phyloP scores from a whole-genome alignment of 2,113 vertebrate genomes.

The Chroicocephalus ridibundus region DNA sequence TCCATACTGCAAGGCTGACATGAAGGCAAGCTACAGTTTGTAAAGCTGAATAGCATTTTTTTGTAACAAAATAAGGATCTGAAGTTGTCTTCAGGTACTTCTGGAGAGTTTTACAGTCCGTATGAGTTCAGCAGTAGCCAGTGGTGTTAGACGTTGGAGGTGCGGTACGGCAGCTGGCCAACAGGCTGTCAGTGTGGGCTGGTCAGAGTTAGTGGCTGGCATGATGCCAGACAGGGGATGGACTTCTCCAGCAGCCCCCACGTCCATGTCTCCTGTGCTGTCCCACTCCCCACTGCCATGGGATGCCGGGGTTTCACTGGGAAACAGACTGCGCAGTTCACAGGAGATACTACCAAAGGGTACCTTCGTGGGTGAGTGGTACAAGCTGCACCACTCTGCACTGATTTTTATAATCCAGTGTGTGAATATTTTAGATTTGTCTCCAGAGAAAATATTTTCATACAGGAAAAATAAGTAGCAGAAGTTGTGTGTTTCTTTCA shows the following conservation, averaged over 20 bases:
- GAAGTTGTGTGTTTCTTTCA: not conserved
- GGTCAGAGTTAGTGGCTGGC: not conserved
- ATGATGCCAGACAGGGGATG: not conserved
- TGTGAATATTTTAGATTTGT: not conserved
- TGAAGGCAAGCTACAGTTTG: not conserved
- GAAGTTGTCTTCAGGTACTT: not conserved
- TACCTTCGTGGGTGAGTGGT: accelerated
- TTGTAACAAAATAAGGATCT: not conserved
- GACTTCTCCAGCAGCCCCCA: not conserved
- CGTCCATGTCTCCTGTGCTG: not conserved
- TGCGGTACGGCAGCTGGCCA: not conserved
- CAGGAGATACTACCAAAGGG: not conserved
- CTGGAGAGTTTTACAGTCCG: not conserved
- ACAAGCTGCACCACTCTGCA: not conserved
- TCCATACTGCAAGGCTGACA: not conserved
- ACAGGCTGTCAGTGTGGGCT: not conserved
- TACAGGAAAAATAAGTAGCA: not conserved
- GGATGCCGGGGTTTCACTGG: not conserved
- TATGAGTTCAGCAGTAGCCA: not conserved
- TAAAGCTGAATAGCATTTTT: not conserved
- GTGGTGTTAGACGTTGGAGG: not conserved
- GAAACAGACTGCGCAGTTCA: not conserved
- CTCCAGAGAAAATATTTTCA: not conserved
- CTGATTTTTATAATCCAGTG: not conserved
- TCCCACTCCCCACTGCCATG: not conserved